Evolutionary conservation across 2,113 vertebrate genomes (phyloP).

Genomic region (Motacilla alba): DNA sequence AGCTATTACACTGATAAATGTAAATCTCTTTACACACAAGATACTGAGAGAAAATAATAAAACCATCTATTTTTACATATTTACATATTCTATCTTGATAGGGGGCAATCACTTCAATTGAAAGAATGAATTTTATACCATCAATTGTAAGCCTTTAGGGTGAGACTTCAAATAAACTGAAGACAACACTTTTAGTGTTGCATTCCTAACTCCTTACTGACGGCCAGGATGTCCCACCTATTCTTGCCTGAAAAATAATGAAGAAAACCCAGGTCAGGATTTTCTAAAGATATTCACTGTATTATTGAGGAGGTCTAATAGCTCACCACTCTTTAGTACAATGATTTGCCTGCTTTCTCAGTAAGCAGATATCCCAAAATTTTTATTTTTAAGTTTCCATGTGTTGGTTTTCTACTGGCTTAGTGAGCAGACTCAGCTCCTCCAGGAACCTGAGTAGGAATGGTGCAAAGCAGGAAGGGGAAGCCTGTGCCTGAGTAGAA

Average conservation of each 20-base stretch:
- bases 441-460: neutral
- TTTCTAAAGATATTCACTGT: neutral
- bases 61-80: neutral
- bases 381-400: neutral
- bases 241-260: neutral
- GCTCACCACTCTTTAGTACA: neutral
- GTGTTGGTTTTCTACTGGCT: neutral
- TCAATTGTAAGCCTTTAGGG: neutral
- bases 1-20: neutral
- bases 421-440: neutral
- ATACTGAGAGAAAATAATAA: neutral
- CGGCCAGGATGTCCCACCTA: neutral
- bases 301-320: neutral
- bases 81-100: neutral
- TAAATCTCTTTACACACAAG: neutral
- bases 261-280: neutral
- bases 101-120: neutral
- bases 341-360: neutral
- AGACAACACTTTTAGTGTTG: neutral
- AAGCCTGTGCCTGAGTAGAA: neutral
- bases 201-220: neutral
- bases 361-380: neutral
- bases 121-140: neutral
- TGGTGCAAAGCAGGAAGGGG: neutral
- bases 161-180: neutral